These are phyloP conservation scores for Zingel zingel DNA, from an alignment of 2,113 vertebrate species.

Conservation along the genomic window DNA sequence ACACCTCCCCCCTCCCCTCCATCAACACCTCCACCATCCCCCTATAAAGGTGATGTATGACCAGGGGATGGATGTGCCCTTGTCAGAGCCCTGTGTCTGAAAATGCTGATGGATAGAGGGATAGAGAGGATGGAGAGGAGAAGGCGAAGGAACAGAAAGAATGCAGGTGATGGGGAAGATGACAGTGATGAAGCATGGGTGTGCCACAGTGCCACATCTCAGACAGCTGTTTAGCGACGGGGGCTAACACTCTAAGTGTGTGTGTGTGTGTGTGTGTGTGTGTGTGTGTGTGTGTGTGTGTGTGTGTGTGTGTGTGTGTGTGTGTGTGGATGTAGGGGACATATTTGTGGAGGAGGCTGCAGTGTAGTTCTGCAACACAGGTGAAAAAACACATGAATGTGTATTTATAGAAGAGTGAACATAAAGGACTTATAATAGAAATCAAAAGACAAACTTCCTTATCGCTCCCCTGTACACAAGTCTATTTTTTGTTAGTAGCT, in stretches of 20 bases:
- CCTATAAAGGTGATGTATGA: conserved; percentile 80
- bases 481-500: conserved; percentile 7
- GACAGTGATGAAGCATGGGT: conserved; percentile 75
- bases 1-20: neutral
- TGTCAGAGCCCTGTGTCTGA: conserved; percentile 77
- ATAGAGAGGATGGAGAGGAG: conserved; percentile 54
- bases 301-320: neutral
- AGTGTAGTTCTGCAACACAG: neutral
- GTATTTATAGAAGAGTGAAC: conserved; percentile 20
- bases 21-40: conserved; percentile 17
- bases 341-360: conserved; percentile 20
- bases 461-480: neutral
- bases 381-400: neutral
- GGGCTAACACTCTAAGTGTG: conserved; percentile 51
- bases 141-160: conserved; percentile 72
- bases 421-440: conserved; percentile 3
- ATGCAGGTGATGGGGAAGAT: conserved; percentile 76
- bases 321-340: conserved; percentile 37
- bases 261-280: conserved; percentile 13
- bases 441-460: conserved; percentile 18
- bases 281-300: conserved; percentile 44
- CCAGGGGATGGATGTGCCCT: conserved; percentile 77
- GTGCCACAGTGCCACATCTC: conserved; percentile 59
- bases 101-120: conserved; percentile 79
- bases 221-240: conserved; percentile 76